Evolutionary conservation across 2,113 vertebrate genomes (phyloP).

Genomic region (Fulmarus glacialis): DNA sequence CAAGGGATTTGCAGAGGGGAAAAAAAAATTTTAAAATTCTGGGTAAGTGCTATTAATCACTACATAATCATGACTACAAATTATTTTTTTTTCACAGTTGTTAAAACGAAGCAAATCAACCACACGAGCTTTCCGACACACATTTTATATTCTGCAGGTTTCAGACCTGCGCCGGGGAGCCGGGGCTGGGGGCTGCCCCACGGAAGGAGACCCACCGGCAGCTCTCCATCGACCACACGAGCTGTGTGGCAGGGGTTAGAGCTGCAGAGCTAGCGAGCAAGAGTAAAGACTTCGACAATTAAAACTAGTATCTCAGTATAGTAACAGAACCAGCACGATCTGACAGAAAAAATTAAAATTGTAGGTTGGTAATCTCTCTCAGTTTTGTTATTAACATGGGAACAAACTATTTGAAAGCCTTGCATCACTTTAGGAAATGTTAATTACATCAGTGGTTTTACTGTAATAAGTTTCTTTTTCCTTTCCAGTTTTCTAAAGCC

Average conservation of each 20-base stretch:
- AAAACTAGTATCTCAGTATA: background rate
- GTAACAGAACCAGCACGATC: background rate
- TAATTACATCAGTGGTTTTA: constrained; percentile 45
- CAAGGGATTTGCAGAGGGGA: background rate
- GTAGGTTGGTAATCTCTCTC: background rate
- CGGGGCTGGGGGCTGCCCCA: background rate
- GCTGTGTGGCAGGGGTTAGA: background rate
- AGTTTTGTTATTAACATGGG: background rate
- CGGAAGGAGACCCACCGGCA: background rate
- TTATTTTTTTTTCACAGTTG: background rate
- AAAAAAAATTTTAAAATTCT: background rate
- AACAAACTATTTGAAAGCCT: background rate
- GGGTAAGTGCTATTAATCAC: background rate
- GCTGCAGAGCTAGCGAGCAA: background rate
- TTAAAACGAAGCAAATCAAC: background rate
- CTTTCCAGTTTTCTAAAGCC: constrained; percentile 54
- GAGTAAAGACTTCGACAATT: background rate
- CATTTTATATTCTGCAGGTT: background rate
- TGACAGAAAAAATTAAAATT: background rate
- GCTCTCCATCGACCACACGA: background rate
- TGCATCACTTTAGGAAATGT: constrained; percentile 9
- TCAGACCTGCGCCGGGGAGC: background rate
- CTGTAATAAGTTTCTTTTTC: constrained; percentile 27
- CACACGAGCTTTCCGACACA: background rate
- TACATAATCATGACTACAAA: background rate